Evolutionary conservation across 2,113 vertebrate species (phyloP).

Genomic region (Dicrurus megarhynchus): DNA sequence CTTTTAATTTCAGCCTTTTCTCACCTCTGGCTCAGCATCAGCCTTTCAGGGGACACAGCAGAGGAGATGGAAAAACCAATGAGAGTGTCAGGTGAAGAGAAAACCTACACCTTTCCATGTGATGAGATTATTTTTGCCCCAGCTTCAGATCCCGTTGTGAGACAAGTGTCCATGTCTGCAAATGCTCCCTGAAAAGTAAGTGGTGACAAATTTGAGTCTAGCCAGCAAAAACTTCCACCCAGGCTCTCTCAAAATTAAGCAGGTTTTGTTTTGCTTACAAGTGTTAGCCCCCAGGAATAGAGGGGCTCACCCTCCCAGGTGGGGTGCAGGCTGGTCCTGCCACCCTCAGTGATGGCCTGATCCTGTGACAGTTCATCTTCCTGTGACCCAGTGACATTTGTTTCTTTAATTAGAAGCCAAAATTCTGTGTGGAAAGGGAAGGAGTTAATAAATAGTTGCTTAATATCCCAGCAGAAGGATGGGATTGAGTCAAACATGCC

Average conservation of each 20-base stretch:
- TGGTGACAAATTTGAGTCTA: not conserved
- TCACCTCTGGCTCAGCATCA: not conserved
- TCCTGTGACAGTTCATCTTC: not conserved
- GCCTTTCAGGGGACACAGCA: not conserved
- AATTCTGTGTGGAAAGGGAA: not conserved
- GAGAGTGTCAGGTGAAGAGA: not conserved
- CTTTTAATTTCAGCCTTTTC: constrained; percentile 1
- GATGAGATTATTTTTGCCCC: not conserved
- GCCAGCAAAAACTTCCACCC: not conserved
- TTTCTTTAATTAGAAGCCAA: not conserved
- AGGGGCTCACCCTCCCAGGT: not conserved
- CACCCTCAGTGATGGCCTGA: not conserved
- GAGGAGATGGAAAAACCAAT: not conserved
- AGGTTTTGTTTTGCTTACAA: not conserved
- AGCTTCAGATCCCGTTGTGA: not conserved
- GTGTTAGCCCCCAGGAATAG: not conserved
- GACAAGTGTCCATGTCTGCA: not conserved
- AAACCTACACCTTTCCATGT: not conserved
- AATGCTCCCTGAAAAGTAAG: not conserved
- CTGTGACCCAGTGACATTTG: accelerated
- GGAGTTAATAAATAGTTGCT: not conserved
- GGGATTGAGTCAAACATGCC: not conserved
- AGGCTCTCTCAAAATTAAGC: not conserved
- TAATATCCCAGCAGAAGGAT: not conserved
- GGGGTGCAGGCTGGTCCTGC: not conserved